phyloP scores from a whole-genome alignment of 1,140 invertebrate genomes.

The Laupala kohalensis region DNA sequence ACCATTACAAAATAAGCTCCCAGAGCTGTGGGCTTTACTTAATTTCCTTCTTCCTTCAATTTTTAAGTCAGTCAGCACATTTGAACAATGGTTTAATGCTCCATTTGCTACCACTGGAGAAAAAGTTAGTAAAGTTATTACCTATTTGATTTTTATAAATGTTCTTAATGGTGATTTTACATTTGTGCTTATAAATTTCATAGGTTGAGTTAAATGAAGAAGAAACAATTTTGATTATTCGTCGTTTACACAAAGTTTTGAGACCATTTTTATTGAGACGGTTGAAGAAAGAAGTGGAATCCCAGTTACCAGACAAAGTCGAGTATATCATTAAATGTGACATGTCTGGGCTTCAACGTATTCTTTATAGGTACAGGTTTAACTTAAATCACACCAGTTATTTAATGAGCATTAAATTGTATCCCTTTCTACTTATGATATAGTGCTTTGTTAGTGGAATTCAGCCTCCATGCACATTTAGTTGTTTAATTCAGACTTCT shows the following conservation, averaged over 20 bases:
- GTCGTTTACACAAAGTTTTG: conserved; percentile 57
- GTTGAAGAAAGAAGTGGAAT: conserved; percentile 59
- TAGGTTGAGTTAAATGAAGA: conserved; percentile 55
- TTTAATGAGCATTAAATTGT: background rate
- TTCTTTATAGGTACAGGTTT: conserved; percentile 36
- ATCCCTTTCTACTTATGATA: background rate
- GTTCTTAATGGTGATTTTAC: background rate
- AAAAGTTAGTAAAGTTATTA: conserved; percentile 30
- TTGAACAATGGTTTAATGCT: conserved; percentile 61
- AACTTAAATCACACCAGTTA: background rate
- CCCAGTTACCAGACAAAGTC: conserved; percentile 56
- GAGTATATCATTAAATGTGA: conserved; percentile 63
- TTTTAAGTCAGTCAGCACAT: conserved; percentile 55
- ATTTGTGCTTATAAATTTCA: conserved; percentile 2
- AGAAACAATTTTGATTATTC: conserved; percentile 59
- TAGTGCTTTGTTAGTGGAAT: too few relatives aligned
- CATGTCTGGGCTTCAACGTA: conserved; percentile 49
- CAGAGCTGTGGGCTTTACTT: conserved; percentile 53
- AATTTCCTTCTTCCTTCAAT: conserved; percentile 59
- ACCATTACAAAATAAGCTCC: conserved; percentile 52
- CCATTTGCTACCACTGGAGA: conserved; percentile 59
- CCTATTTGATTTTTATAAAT: too few relatives aligned
- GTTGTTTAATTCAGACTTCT: too few relatives aligned
- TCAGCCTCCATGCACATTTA: too few relatives aligned
- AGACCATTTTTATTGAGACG: conserved; percentile 51